phyloP scores from a whole-genome alignment of 2,797 vertebrate genomes.

The Aplochiton taeniatus region DNA sequence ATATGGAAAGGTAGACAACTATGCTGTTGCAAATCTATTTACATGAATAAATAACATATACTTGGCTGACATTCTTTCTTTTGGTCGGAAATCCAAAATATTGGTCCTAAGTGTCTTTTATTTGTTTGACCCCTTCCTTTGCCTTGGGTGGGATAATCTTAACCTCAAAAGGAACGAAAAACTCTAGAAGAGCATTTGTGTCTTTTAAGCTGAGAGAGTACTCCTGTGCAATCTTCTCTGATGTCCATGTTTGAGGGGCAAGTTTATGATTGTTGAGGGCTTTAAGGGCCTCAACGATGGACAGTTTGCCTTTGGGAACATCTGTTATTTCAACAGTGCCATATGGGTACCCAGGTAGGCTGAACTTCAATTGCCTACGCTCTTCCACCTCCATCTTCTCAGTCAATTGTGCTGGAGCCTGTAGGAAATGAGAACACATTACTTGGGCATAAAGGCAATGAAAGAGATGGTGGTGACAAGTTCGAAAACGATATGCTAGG shows the following conservation, averaged over 20 bases:
- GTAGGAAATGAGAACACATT: neutral
- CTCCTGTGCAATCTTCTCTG: slow-evolving; percentile 85
- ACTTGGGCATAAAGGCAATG: too few relatives aligned
- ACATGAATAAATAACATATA: slow-evolving; percentile 35
- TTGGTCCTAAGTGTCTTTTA: slow-evolving; percentile 67
- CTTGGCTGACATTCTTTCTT: neutral
- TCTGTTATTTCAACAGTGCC: slow-evolving; percentile 67
- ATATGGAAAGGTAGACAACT: neutral
- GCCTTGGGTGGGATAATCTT: slow-evolving; percentile 72
- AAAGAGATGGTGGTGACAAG: too few relatives aligned
- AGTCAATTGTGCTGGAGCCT: slow-evolving; percentile 17
- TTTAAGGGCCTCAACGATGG: slow-evolving; percentile 83
- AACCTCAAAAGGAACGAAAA: slow-evolving; percentile 86
- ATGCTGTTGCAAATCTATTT: neutral
- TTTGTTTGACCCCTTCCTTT: slow-evolving; percentile 60
- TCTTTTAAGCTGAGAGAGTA: slow-evolving; percentile 85
- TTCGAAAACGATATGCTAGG: too few relatives aligned
- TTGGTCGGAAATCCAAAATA: neutral
- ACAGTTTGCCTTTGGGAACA: slow-evolving; percentile 88
- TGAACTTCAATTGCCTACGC: slow-evolving; percentile 73
- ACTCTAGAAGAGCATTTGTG: slow-evolving; percentile 79
- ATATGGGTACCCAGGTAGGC: slow-evolving; percentile 49
- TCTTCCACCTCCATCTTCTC: neutral
- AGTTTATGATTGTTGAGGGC: slow-evolving; percentile 84
- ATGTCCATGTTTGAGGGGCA: slow-evolving; percentile 83